These are phyloP conservation scores for Mallotus villosus DNA, from an alignment of 2,797 vertebrate species.

Conservation along the genomic window DNA sequence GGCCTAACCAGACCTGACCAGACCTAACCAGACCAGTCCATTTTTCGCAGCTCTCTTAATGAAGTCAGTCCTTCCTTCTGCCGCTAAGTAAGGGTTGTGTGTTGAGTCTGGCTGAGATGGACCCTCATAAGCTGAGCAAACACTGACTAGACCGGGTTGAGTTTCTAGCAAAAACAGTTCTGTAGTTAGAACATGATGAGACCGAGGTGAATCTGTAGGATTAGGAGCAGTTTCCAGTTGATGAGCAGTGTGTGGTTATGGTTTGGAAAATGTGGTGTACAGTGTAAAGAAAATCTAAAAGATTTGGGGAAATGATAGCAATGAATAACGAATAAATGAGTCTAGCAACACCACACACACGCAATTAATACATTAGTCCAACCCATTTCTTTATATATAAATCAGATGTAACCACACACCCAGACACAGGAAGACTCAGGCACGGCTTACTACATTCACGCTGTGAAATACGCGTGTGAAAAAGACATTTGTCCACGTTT, in stretches of 20 bases:
- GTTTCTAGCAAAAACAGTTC: slow-evolving; percentile 24
- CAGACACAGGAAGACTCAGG: background rate
- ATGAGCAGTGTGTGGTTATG: background rate
- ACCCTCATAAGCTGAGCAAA: slow-evolving; percentile 41
- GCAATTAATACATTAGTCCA: background rate
- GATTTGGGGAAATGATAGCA: background rate
- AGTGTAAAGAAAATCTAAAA: background rate
- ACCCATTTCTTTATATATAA: background rate
- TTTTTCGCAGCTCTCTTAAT: slow-evolving; percentile 15
- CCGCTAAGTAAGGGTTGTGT: slow-evolving; percentile 2
- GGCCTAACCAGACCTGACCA: background rate
- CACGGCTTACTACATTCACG: slow-evolving; percentile 5
- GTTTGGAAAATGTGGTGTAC: background rate
- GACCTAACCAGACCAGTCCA: too few species aligned
- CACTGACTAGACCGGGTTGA: slow-evolving; percentile 15
- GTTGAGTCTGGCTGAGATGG: slow-evolving; percentile 5
- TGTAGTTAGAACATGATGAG: slow-evolving; percentile 25
- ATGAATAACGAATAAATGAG: background rate
- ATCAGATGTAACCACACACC: background rate
- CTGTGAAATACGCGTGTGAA: slow-evolving; percentile 19
- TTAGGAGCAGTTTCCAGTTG: slow-evolving; percentile 9
- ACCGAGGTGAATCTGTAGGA: slow-evolving; percentile 16
- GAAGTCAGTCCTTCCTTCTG: slow-evolving; percentile 20
- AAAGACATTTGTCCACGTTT: slow-evolving; percentile 6
- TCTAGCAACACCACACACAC: background rate